These are phyloP conservation scores for Acanthacorydalis orientalis DNA, from an alignment of 2,888 invertebrate species.

Conservation along the genomic window DNA sequence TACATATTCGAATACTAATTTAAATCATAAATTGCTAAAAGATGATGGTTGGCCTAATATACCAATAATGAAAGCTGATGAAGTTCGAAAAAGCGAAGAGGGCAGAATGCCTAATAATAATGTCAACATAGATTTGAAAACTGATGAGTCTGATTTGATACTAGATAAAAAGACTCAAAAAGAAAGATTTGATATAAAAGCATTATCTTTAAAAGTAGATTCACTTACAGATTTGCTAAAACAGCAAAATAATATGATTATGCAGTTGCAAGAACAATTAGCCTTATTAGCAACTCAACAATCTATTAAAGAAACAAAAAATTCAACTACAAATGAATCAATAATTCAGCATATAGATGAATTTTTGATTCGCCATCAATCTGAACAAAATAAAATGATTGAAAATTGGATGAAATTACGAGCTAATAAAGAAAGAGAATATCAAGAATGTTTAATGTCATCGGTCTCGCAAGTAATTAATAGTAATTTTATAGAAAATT, in stretches of 20 bases:
- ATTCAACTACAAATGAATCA: not conserved
- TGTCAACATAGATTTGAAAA: not conserved
- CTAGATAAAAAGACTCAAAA: not conserved
- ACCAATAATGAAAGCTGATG: constrained; percentile 23
- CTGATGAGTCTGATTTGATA: not conserved
- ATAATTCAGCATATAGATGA: constrained; percentile 1
- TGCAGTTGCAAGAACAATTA: not conserved
- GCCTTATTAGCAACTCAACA: not conserved
- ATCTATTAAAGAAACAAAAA: not conserved
- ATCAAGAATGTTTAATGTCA: constrained; percentile 32
- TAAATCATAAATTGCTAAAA: constrained; percentile 9
- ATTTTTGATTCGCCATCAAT: not conserved
- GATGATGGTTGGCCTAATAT: constrained; percentile 27
- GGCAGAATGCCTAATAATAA: constrained; percentile 8
- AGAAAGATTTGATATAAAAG: not conserved
- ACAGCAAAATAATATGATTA: constrained; percentile 1
- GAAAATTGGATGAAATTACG: constrained; percentile 22
- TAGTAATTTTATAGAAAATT: constrained; percentile 31
- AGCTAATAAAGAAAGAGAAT: constrained; percentile 30
- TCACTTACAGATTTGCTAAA: constrained; percentile 3
- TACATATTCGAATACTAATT: not conserved
- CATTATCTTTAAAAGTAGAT: not conserved
- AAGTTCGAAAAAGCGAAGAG: constrained; percentile 17
- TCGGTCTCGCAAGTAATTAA: constrained; percentile 35
- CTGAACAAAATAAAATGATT: constrained; percentile 17